Evolutionary conservation across 1,140 invertebrate genomes (phyloP).

Genomic region (Manduca sexta): DNA sequence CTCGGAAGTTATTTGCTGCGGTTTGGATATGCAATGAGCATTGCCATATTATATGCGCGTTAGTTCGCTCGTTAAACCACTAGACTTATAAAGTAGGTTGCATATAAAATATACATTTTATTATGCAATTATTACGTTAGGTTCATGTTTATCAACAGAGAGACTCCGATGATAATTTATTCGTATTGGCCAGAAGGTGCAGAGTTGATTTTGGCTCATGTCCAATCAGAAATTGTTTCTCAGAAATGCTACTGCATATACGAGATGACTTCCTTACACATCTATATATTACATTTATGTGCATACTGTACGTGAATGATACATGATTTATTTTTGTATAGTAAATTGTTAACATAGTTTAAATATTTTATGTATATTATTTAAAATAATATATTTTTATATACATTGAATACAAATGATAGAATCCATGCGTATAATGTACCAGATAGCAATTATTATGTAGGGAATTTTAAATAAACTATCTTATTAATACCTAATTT

Average conservation of each 20-base stretch:
- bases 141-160: constrained; percentile 20
- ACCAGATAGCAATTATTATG: too few species aligned
- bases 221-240: constrained; percentile 41
- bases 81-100: not conserved
- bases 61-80: not conserved
- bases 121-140: not conserved
- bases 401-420: too few species aligned
- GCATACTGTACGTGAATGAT: not conserved
- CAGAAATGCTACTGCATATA: constrained; percentile 40
- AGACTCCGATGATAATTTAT: constrained; percentile 37
- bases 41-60: too few species aligned
- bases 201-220: constrained; percentile 36
- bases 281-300: constrained; percentile 3
- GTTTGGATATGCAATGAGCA: too few species aligned
- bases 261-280: constrained; percentile 35
- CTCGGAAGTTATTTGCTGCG: too few species aligned
- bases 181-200: constrained; percentile 34
- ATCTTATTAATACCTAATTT: too few species aligned
- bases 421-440: too few species aligned
- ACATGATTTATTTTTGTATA: too few species aligned
- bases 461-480: too few species aligned
- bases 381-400: too few species aligned
- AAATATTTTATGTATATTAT: too few species aligned
- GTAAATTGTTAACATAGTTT: too few species aligned
- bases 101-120: not conserved